phyloP scores from a whole-genome alignment of 2,888 invertebrate genomes.

The Agrilus mali region DNA sequence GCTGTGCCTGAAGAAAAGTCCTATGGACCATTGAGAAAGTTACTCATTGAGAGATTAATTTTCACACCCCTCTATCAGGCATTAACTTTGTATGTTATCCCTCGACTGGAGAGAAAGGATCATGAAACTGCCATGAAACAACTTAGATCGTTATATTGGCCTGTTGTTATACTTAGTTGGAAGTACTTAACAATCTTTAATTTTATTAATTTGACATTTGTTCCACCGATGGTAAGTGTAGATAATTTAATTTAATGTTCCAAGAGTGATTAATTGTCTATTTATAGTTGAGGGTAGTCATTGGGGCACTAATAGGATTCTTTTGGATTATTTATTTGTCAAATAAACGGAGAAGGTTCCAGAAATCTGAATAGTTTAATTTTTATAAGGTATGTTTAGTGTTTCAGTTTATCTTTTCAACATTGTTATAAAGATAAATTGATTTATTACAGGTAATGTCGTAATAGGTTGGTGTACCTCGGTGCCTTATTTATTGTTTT shows the following conservation, averaged over 20 bases:
- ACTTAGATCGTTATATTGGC: constrained; percentile 49
- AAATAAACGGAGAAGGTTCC: constrained; percentile 43
- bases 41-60: constrained; percentile 58
- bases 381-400: too few relatives aligned
- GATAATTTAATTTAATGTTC: neutral
- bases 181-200: constrained; percentile 65
- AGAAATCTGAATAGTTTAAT: too few relatives aligned
- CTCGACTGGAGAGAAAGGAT: constrained; percentile 64
- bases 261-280: neutral
- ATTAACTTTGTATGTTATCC: constrained; percentile 59
- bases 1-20: constrained; percentile 43
- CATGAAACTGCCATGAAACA: constrained; percentile 52
- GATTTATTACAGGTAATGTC: too few relatives aligned
- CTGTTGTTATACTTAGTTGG: constrained; percentile 60
- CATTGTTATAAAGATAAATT: too few relatives aligned
- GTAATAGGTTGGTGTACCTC: too few relatives aligned
- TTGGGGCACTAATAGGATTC: constrained; percentile 63
- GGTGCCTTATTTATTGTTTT: too few relatives aligned
- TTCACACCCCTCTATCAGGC: constrained; percentile 62
- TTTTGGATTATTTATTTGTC: constrained; percentile 68
- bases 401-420: too few relatives aligned
- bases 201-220: constrained; percentile 58
- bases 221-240: constrained; percentile 62
- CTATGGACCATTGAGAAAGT: constrained; percentile 40
- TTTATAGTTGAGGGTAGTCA: constrained; percentile 55